Evolutionary conservation across 2,888 invertebrate genomes (phyloP).

Genomic region (Andrena trimmerana): DNA sequence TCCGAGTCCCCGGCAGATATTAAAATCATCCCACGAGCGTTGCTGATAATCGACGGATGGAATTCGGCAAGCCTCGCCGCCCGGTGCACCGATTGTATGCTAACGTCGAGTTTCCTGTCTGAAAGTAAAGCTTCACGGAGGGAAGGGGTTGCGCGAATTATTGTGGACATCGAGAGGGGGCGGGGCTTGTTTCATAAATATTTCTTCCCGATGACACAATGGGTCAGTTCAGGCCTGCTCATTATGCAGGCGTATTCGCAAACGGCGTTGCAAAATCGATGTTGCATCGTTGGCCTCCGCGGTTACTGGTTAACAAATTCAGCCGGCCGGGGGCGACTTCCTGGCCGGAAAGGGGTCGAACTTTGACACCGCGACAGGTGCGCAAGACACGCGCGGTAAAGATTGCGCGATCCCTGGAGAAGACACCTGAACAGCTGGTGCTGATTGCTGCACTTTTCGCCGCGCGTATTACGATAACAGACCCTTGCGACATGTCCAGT

Average conservation of each 20-base stretch:
- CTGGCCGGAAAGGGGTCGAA: conserved; percentile 3
- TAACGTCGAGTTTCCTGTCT: no score
- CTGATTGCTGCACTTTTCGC: conserved; percentile 35
- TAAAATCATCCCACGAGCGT: not conserved
- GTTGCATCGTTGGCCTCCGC: not conserved
- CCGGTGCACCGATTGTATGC: no score
- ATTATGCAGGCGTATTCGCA: conserved; percentile 1
- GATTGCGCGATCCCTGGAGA: conserved; percentile 32
- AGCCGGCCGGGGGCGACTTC: not conserved
- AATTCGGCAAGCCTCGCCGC: not conserved
- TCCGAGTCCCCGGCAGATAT: not conserved
- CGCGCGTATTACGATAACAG: conserved; percentile 14
- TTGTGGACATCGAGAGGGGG: no score
- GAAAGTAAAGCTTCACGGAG: no score
- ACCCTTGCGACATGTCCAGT: conserved; percentile 30
- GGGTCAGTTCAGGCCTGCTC: not conserved
- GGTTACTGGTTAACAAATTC: conserved; percentile 11
- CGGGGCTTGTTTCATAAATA: conserved; percentile 7
- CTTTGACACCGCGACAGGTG: conserved; percentile 41
- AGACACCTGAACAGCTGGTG: conserved; percentile 37
- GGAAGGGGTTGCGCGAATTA: no score
- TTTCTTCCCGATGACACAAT: conserved; percentile 11
- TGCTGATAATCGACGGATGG: not conserved
- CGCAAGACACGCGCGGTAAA: not conserved
- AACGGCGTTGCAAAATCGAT: not conserved